Evolutionary conservation across 2,113 vertebrate genomes (phyloP), one percentile per base, ranked within the genome.

Genomic region (Emydocephalus ijimae): DNA sequence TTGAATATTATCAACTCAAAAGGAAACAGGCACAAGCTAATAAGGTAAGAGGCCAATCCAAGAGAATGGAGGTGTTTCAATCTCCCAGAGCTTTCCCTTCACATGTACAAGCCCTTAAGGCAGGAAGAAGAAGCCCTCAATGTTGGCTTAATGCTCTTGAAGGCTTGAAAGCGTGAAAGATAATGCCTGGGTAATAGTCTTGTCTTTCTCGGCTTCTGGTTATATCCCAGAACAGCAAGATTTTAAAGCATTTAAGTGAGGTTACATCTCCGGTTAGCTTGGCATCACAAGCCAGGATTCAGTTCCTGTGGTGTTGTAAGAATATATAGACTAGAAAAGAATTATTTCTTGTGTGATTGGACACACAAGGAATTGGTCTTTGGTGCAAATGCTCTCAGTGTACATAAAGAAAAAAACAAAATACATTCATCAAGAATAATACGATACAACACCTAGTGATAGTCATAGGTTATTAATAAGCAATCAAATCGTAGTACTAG

Each of bases 1-100:
- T 90, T 56, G 69, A 92, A 89, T 48, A 91, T 89, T 59, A 93
- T 85, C 91, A 92, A 81, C 45, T 59, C 57, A 34, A 89, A 7
- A 6, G 54, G 91, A 89, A 92, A 88, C 52, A 87, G 87, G 85
- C 39, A 92, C 43, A 18, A 48, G 64, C 48, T 0, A 4, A 23
- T 54, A 91, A 92, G 0, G 0, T 69, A 8, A 85, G 54, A 74
- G 85, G 61, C 39, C 81, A 89, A 54, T 61, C 57, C 45, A 81
- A 50, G 4, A n/a, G 24, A 52, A 50, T 1, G 92, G 59, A 69
- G 48, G 21, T 21, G 8, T 43, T 92, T 88, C 91, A 43, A 29
- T 39, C 85, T 88, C n/a, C 55, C 50, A 45, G 59, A 87, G 55
- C 4, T 50, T 14, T 11, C 56, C 11, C 20, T 23, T 12, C 52